Evolutionary conservation across 1,140 invertebrate genomes (phyloP).

Genomic region (Trialeurodes vaporariorum): DNA sequence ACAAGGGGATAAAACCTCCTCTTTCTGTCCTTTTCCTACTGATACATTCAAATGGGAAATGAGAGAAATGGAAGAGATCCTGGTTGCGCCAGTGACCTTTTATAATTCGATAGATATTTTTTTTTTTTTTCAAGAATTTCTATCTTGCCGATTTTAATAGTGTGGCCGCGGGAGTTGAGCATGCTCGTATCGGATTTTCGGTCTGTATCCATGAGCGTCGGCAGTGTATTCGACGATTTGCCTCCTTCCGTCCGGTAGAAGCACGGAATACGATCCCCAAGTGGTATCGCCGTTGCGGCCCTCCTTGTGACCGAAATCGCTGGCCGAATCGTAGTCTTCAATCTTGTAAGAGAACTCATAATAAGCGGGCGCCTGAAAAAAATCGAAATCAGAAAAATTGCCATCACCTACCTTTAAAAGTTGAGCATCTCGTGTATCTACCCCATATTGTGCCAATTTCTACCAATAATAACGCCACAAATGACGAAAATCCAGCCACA

Average conservation of each 20-base stretch:
- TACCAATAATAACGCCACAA: too few relatives aligned
- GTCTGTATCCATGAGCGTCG: constrained; percentile 48
- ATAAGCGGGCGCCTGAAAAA: constrained; percentile 38
- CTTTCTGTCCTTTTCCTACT: too few relatives aligned
- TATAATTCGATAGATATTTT: too few relatives aligned
- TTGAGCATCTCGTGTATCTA: too few relatives aligned
- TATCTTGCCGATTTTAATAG: neutral
- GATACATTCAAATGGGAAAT: too few relatives aligned
- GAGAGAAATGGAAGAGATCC: too few relatives aligned
- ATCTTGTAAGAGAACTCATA: constrained; percentile 55
- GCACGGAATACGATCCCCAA: constrained; percentile 47
- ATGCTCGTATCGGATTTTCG: constrained; percentile 53
- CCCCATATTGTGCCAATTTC: too few relatives aligned
- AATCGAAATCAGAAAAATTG: neutral
- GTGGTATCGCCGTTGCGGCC: constrained; percentile 46
- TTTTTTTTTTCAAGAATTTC: too few relatives aligned
- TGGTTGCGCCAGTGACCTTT: too few relatives aligned
- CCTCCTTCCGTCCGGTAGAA: constrained; percentile 49
- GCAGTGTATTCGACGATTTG: constrained; percentile 52
- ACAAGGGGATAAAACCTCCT: too few relatives aligned
- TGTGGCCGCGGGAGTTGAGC: neutral
- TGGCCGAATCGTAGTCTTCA: constrained; percentile 38
- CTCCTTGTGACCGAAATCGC: constrained; percentile 53
- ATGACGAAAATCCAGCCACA: too few relatives aligned
- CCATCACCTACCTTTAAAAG: too few relatives aligned